Conservation (phyloP, 2,113 vertebrate species). For the Australoheros scitulus region DNA sequence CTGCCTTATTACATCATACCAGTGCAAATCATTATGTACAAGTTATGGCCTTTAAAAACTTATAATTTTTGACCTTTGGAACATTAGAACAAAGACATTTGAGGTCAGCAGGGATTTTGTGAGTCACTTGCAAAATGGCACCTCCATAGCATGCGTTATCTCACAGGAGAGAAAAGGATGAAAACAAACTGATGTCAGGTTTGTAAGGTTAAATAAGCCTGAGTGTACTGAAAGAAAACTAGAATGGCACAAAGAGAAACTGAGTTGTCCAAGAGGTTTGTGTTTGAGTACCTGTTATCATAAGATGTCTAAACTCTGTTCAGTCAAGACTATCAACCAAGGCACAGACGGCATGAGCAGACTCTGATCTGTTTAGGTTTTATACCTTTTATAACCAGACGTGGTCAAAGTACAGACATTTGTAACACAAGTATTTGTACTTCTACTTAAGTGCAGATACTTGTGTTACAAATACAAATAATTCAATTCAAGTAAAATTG, state of each 20-base stretch:
- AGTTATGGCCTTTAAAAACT: conserved; percentile 44
- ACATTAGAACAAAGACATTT: conserved; percentile 17
- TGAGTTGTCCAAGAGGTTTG: background rate
- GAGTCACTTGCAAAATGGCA: conserved; percentile 10
- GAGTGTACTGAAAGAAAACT: background rate
- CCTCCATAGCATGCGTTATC: background rate
- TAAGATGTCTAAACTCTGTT: background rate
- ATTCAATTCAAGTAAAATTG: too few relatives aligned
- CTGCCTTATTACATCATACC: background rate
- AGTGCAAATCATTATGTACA: conserved; percentile 5
- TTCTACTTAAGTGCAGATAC: too few relatives aligned
- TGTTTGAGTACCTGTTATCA: background rate
- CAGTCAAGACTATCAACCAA: background rate
- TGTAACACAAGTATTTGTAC: too few relatives aligned
- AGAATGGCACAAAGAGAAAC: background rate
- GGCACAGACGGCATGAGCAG: background rate
- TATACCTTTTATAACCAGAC: too few relatives aligned
- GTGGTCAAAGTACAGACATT: too few relatives aligned
- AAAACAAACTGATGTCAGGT: background rate
- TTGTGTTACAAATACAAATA: too few relatives aligned
- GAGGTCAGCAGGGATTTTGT: background rate
- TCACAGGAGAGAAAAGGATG: background rate
- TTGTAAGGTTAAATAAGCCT: background rate
- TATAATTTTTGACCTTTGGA: conserved; percentile 49
- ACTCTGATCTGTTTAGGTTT: background rate